A percentile compares a stretch with the other conserved stretches of the same genome.
Conservation (phyloP, 1,140 invertebrate species). For the Philotrypesis tridentata region DNA sequence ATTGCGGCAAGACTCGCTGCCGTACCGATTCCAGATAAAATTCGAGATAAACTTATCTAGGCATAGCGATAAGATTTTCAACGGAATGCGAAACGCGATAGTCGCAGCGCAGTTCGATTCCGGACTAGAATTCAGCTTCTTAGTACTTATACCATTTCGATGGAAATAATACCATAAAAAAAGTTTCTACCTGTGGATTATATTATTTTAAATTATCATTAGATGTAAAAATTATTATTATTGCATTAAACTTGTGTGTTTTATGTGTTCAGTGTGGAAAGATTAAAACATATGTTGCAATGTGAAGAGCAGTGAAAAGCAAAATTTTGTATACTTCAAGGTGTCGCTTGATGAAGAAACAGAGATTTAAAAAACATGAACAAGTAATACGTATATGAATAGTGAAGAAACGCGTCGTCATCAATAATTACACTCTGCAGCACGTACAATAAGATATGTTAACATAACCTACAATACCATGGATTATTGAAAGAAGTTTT, state of each 20-base stretch:
- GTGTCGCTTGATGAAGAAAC: too few relatives aligned
- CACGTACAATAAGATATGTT: not conserved
- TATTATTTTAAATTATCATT: too few relatives aligned
- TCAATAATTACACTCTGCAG: not conserved
- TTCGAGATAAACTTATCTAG: conserved; percentile 21
- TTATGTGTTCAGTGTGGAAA: too few relatives aligned
- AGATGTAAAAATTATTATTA: too few relatives aligned
- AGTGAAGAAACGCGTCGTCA: not conserved
- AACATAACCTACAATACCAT: not conserved
- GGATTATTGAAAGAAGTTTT: not conserved
- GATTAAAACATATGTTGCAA: too few relatives aligned
- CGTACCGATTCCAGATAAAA: not conserved
- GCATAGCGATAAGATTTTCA: conserved; percentile 4
- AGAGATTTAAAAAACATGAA: too few relatives aligned
- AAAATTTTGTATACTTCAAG: too few relatives aligned
- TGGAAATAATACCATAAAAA: not conserved
- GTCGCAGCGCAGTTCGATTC: not conserved
- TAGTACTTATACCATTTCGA: not conserved
- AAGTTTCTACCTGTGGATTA: not conserved
- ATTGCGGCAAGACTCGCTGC: not conserved
- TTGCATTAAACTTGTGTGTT: too few relatives aligned
- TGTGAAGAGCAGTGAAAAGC: too few relatives aligned
- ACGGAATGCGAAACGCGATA: not conserved
- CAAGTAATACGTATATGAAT: not conserved
- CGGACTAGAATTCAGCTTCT: not conserved